phyloP scores from a whole-genome alignment of 92 coral and sea anemone genomes.

The Epizoanthus scotinus region DNA sequence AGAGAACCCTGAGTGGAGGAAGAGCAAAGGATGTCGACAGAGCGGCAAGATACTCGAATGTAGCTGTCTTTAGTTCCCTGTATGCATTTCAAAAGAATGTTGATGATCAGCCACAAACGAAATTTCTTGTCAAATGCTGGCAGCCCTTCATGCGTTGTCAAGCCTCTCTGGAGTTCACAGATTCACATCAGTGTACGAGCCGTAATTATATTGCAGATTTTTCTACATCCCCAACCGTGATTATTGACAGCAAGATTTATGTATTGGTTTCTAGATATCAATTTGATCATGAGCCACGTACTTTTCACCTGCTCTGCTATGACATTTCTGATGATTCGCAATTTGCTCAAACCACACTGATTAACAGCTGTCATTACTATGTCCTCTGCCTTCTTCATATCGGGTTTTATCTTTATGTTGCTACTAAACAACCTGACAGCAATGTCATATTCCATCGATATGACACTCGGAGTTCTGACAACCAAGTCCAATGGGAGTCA shows the following conservation, averaged over 20 bases:
- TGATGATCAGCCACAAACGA: too few species aligned
- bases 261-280: neutral
- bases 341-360: neutral
- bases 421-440: neutral
- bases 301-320: neutral
- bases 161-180: neutral
- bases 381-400: neutral
- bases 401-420: neutral
- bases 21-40: too few species aligned
- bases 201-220: neutral
- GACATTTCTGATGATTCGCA: neutral
- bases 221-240: neutral
- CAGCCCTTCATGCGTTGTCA: neutral
- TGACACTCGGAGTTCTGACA: neutral
- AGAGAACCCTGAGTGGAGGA: too few species aligned
- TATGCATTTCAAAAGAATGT: too few species aligned
- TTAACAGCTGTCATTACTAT: neutral
- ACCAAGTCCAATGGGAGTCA: neutral
- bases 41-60: too few species aligned
- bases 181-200: neutral
- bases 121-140: neutral
- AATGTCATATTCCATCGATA: neutral
- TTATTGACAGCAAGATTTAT: neutral
- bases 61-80: too few species aligned
- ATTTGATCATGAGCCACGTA: too few species aligned